Percentiles rank a stretch among this genome's conserved stretches.
Conservation (phyloP, 2,113 vertebrate genomes). For the Amphilophus citrinellus region DNA sequence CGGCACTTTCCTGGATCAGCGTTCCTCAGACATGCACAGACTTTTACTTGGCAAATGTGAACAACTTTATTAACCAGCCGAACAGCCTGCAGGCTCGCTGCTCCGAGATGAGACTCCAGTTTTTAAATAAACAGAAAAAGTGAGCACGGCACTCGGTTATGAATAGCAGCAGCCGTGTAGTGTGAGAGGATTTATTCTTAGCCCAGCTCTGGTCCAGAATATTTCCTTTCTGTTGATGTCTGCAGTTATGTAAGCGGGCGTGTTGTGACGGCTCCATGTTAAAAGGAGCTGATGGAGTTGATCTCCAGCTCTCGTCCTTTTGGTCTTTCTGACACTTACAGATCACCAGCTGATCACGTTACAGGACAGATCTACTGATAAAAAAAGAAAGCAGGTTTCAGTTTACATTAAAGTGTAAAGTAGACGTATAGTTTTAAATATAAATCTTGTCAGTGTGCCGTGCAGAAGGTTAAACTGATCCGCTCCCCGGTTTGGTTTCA, state of each 20-base stretch:
- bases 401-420: background rate
- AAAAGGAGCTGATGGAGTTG: background rate
- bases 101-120: background rate
- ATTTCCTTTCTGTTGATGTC: background rate
- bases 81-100: background rate
- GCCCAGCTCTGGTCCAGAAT: slow-evolving; percentile 13
- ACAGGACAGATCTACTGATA: background rate
- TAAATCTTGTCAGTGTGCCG: background rate
- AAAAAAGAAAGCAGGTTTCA: background rate
- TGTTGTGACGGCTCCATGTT: background rate
- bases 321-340: background rate
- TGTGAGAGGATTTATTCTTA: slow-evolving; percentile 9
- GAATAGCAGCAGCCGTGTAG: background rate
- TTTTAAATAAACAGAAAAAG: background rate
- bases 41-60: background rate
- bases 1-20: background rate
- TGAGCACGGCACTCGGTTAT: background rate
- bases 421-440: background rate
- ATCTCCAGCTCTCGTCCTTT: background rate
- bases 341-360: slow-evolving; percentile 12
- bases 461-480: background rate
- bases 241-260: slow-evolving; percentile 4
- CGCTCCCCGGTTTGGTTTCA: slow-evolving; percentile 63
- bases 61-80: background rate
- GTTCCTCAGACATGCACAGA: background rate